phyloP scores from a whole-genome alignment of 1,140 invertebrate species.

The Camponotus floridanus region DNA sequence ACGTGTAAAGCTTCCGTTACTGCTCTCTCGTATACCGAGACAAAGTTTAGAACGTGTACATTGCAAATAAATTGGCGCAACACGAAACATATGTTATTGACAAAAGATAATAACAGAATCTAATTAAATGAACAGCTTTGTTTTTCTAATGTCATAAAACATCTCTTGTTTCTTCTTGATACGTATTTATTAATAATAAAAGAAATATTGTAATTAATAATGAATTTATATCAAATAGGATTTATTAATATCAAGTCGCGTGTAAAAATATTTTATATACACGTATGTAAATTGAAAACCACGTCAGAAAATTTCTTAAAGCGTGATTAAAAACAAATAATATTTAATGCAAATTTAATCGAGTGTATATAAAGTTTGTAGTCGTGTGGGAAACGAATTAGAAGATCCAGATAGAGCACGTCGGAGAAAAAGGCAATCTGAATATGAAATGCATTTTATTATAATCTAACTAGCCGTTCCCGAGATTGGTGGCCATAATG shows the following conservation, averaged over 20 bases:
- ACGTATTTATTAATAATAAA: not conserved
- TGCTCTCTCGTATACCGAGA: constrained; percentile 47
- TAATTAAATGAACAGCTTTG: not conserved
- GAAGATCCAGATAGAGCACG: not conserved
- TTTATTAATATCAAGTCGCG: not conserved
- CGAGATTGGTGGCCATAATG: constrained; percentile 71
- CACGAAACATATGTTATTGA: constrained; percentile 2
- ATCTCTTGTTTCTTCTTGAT: not conserved
- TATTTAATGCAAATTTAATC: constrained; percentile 2
- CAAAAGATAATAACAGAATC: constrained; percentile 26
- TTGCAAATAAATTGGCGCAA: constrained; percentile 31
- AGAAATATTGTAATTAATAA: not conserved
- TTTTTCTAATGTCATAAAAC: constrained; percentile 5
- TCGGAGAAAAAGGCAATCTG: constrained; percentile 52
- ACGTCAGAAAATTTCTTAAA: not conserved
- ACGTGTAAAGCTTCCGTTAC: constrained; percentile 80
- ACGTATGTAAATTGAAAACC: not conserved
- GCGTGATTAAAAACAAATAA: not conserved
- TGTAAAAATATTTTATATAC: constrained; percentile 8
- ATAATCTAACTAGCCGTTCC: constrained; percentile 51
- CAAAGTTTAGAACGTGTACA: constrained; percentile 35
- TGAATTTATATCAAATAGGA: not conserved
- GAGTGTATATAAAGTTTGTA: not conserved
- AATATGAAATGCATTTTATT: constrained; percentile 71
- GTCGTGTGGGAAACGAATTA: not conserved